These are phyloP conservation scores for Lepidurus apus DNA, from an alignment of 1,140 invertebrate species.

Conservation along the genomic window DNA sequence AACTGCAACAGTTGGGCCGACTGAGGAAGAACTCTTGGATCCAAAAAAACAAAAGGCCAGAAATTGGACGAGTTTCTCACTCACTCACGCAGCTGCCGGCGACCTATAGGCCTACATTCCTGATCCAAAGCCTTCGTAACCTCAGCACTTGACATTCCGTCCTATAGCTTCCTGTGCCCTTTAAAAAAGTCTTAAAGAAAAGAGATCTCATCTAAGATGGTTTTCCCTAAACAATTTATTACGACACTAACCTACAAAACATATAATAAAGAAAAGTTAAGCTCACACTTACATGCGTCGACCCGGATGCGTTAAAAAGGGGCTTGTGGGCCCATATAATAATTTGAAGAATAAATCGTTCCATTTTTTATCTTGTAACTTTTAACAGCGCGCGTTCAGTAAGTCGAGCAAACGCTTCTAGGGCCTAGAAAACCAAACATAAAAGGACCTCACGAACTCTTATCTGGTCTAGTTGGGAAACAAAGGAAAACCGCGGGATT, in stretches of 20 bases:
- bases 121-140: neutral
- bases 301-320: neutral
- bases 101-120: constrained; percentile 18
- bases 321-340: neutral
- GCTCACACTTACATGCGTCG: neutral
- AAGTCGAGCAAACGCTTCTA: neutral
- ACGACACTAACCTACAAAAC: neutral
- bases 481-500: neutral
- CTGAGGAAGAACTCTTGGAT: neutral
- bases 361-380: neutral
- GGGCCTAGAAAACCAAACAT: neutral
- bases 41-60: neutral
- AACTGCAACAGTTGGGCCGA: neutral
- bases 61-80: neutral
- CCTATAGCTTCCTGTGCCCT: neutral
- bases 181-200: neutral
- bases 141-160: neutral
- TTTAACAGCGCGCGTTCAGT: neutral
- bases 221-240: neutral
- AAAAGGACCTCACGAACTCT: constrained; percentile 4
- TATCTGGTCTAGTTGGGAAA: neutral
- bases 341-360: constrained; percentile 27
- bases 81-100: neutral
- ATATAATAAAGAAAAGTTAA: neutral
- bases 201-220: neutral